phyloP scores from a whole-genome alignment of 2,888 invertebrate genomes.

The Ecdyonurus torrentis region DNA sequence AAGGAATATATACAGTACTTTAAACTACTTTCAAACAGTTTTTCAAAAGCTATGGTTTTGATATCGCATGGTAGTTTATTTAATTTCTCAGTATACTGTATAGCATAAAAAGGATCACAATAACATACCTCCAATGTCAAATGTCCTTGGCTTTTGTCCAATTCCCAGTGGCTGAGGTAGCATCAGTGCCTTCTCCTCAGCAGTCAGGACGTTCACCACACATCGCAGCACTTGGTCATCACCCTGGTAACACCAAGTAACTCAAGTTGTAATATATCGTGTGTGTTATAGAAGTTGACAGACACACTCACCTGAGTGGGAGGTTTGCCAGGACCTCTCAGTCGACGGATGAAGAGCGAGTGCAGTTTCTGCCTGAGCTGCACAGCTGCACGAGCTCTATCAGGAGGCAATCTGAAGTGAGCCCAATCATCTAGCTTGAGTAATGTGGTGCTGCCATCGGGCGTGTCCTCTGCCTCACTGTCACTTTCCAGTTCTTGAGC shows the following conservation, averaged over 20 bases:
- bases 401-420: conserved; percentile 47
- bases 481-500: conserved; percentile 24
- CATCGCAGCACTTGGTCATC: conserved; percentile 53
- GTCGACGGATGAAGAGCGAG: conserved; percentile 39
- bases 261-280: background rate
- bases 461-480: conserved; percentile 34
- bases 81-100: too few relatives aligned
- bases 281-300: background rate
- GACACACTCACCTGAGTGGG: conserved; percentile 24
- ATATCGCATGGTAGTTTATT: too few relatives aligned
- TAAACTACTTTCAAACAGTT: too few relatives aligned
- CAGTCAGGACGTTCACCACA: conserved; percentile 45
- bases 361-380: conserved; percentile 57
- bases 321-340: conserved; percentile 25
- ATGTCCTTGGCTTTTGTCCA: conserved; percentile 54
- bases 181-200: conserved; percentile 52
- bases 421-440: conserved; percentile 60
- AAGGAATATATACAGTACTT: too few relatives aligned
- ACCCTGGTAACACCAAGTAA: conserved; percentile 13
- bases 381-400: conserved; percentile 44
- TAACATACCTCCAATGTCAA: background rate
- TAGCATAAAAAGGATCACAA: too few relatives aligned
- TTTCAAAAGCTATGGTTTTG: too few relatives aligned
- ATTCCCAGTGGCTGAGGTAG: conserved; percentile 55
- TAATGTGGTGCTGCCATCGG: conserved; percentile 28